Evolutionary conservation across 2,888 invertebrate species (phyloP), one percentile per base, ranked within the genome.

Genomic region (Cylloceria caligata): DNA sequence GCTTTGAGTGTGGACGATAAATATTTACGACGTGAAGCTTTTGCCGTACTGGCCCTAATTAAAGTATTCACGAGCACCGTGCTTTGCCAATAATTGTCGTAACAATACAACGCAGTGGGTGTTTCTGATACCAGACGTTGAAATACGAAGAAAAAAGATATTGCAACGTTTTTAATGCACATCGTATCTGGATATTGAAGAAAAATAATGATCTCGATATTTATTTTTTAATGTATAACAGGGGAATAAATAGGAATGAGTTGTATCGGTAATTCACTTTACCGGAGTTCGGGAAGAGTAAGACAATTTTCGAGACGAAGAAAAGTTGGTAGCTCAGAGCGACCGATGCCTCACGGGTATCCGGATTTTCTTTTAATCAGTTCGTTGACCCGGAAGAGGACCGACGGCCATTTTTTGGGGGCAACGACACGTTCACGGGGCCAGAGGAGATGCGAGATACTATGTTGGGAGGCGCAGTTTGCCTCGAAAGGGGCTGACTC

Each of bases 281-380:
- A n/a, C 34, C 27, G 27, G 49, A 55, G 65, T 49, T n/a, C n/a
- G 69, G 77, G 39, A 45, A 67, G 52, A 21, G 19, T 21, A 36
- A 45, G 19, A 71, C 34, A 60, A 39, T 82, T 76, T 83, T 72
- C 75, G 68, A 83, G 82, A 76, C 67, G 67, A 64, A 68, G 65
- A 55, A 57, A 71, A 68, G 49, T 78, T 72, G 52, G 27, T 60
- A 60, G 60, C 55, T 9, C 21, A 36, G 60, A 36, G 45, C 34
- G 42, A 49, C 57, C 55, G 57, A 76, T 80, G 83, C 80, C 72
- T 73, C 72, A 55, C 68, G 75, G 75, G 68, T 55, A 84, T 81
- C 78, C 73, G 84, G 78, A 81, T 84, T 80, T 84, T 62, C 75
- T 84, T 86, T 85, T 84, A 85, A 85, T 86, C 85, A 85, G 83